Evolutionary conservation across 1,140 invertebrate species (phyloP), one percentile per base, ranked within the genome.

Genomic region (Choristoneura fumiferana): DNA sequence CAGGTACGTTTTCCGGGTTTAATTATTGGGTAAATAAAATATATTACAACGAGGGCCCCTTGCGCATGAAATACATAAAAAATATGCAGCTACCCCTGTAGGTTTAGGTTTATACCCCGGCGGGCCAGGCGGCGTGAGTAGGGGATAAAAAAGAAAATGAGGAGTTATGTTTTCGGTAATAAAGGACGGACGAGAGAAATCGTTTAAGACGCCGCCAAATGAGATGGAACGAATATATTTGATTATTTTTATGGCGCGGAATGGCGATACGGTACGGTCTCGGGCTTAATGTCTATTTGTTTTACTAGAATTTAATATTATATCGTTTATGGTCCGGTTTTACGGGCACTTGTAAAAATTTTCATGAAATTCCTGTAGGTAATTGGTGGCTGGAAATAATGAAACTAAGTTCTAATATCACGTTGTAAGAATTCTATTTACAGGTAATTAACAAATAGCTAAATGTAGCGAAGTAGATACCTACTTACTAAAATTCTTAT

Each of bases 171-270:
- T 87, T 84, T 86, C 76, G 76, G 85, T 89, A 89, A 87, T 85
- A 89, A 89, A 84, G 82, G 82, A 79, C 79, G 81, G 84, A 89
- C 82, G 80, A 89, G 84, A 87, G 81, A 89, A 89, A 89, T 86
- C 85, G 85, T 89, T 89, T 89, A 89, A 89, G 85, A 86, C 74
- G 76, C 80, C 69, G 78, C 76, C 79, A 89, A 89, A 89, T 89
- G 86, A 89, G 84, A 86, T 84, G 84, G 84, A 87, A 89, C 84
- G 81, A 87, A 89, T 89, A 89, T 83, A 87, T 87, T 89, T 88
- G 85, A 88, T 88, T 88, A 88, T 87, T 85, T 87, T 88, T 87
- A 88, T 87, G 84, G 77, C 78, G 63, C 63, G 74, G 81, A 85
- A 85, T 87, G 78, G 84, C 81, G 80, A 84, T 85, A 84, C 78